phyloP scores from a whole-genome alignment of 2,113 vertebrate species.

The Odocoileus hemionus region DNA sequence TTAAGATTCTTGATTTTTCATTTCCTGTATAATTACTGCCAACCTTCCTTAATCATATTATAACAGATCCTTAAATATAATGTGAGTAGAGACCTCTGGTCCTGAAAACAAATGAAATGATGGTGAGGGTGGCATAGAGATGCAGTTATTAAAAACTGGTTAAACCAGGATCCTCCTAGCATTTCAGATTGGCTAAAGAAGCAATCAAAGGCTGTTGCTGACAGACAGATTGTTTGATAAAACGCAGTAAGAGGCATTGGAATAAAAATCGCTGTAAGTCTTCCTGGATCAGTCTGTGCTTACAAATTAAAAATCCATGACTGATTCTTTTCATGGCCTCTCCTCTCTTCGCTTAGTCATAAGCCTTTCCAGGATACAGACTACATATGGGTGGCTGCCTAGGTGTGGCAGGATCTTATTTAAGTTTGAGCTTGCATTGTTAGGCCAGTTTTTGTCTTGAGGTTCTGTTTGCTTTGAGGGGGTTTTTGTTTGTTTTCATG shows the following conservation, averaged over 20 bases:
- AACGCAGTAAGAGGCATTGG: conserved; percentile 20
- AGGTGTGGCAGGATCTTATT: conserved; percentile 28
- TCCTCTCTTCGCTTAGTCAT: conserved; percentile 9
- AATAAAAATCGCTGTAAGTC: conserved; percentile 56
- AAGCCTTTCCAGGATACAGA: conserved; percentile 51
- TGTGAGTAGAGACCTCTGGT: background rate
- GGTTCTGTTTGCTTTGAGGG: conserved; percentile 3
- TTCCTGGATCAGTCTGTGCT: conserved; percentile 49
- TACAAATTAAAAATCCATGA: conserved; percentile 51
- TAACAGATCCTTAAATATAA: conserved; percentile 26
- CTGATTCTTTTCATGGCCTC: conserved; percentile 45
- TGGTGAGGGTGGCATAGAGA: background rate
- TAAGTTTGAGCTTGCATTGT: conserved; percentile 27
- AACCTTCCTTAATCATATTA: conserved; percentile 20
- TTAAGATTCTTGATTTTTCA: conserved; percentile 47
- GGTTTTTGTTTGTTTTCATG: background rate
- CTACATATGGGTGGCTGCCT: background rate
- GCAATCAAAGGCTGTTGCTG: conserved; percentile 56
- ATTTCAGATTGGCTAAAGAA: conserved; percentile 46
- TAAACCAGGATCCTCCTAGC: conserved; percentile 55
- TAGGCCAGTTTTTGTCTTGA: conserved; percentile 36
- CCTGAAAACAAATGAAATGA: conserved; percentile 27
- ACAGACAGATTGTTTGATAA: conserved; percentile 54
- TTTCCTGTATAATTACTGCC: conserved; percentile 49
- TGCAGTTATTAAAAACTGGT: conserved; percentile 47